Evolutionary conservation across 2,113 vertebrate species (phyloP).

Genomic region (Antennarius striatus): DNA sequence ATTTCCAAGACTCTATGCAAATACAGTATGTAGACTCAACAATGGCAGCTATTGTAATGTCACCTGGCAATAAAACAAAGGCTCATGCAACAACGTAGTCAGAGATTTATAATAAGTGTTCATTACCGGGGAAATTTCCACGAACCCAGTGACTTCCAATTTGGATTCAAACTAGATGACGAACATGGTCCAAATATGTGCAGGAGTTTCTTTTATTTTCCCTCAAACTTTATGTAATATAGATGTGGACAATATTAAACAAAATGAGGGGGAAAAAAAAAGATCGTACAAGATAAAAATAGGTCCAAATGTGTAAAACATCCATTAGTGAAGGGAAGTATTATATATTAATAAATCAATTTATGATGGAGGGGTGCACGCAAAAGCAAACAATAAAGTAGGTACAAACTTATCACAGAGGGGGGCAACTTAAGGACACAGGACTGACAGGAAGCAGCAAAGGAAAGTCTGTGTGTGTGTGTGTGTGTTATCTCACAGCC

Average conservation of each 20-base stretch:
- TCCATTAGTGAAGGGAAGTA: not conserved
- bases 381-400: not conserved
- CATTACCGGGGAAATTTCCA: not conserved
- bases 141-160: not conserved
- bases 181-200: slow-evolving; percentile 6
- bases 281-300: slow-evolving; percentile 4
- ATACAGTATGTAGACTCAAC: slow-evolving; percentile 29
- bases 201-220: not conserved
- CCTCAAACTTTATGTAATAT: not conserved
- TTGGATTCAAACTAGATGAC: slow-evolving; percentile 23
- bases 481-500: slow-evolving; percentile 13
- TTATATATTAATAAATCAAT: slow-evolving; percentile 10
- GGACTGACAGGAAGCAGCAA: slow-evolving; percentile 22
- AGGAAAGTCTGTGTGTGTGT: not conserved
- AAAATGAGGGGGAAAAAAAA: not conserved
- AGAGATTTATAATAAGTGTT: slow-evolving; percentile 4
- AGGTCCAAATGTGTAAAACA: slow-evolving; percentile 5
- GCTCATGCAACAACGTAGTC: slow-evolving; percentile 40
- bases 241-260: not conserved
- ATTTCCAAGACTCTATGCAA: slow-evolving; percentile 33
- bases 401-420: slow-evolving; percentile 11
- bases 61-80: slow-evolving; percentile 22
- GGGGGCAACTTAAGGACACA: slow-evolving; percentile 41
- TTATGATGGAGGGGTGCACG: not conserved
- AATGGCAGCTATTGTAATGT: slow-evolving; percentile 50